These are phyloP conservation scores for Chrysemys picta DNA, from an alignment of 2,113 vertebrate genomes.

Conservation along the genomic window DNA sequence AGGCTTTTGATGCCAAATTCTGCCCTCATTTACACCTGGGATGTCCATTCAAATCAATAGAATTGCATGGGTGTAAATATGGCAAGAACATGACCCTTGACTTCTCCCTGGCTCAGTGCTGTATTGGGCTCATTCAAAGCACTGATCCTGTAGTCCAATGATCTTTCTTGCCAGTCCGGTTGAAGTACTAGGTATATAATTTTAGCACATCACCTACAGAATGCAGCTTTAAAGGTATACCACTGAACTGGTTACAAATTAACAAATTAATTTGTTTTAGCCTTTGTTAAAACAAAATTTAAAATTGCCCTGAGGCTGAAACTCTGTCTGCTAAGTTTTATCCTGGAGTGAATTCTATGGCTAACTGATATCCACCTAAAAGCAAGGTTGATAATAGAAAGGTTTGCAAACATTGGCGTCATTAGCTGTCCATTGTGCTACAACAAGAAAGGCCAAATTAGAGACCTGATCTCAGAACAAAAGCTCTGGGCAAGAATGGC, in stretches of 20 bases:
- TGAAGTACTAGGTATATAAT: background rate
- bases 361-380: background rate
- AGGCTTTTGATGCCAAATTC: background rate
- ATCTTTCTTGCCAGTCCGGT: background rate
- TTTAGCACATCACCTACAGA: background rate
- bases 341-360: background rate
- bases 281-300: background rate
- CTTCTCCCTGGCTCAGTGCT: background rate
- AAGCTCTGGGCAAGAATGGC: background rate
- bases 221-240: background rate
- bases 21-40: background rate
- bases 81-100: background rate
- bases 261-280: background rate
- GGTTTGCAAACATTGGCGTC: background rate
- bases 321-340: background rate
- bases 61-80: background rate
- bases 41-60: background rate
- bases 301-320: background rate
- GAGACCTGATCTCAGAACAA: background rate
- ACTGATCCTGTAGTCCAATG: background rate
- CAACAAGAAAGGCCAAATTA: background rate
- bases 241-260: background rate
- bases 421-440: background rate
- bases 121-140: background rate
- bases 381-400: background rate